Evolutionary conservation across 2,797 vertebrate species (phyloP).

Genomic region (Lepilemur ruficaudatus): DNA sequence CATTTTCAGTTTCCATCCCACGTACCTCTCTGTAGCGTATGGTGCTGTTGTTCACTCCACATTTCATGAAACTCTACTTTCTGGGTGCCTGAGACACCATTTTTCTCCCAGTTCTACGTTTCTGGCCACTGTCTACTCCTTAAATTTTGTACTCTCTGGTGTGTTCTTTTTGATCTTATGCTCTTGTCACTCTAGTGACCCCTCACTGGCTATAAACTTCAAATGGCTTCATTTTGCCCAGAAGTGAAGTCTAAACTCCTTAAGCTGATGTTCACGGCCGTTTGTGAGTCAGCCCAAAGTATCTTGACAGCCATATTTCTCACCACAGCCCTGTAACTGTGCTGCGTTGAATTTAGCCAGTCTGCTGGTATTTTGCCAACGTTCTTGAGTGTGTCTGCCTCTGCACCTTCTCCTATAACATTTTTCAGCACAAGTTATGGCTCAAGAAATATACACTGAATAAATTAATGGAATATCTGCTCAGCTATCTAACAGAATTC

Average conservation of each 20-base stretch:
- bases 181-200: not conserved
- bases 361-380: not conserved
- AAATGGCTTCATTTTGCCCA: not conserved
- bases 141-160: not conserved
- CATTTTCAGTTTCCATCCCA: not conserved
- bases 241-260: not conserved
- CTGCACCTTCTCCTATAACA: not conserved
- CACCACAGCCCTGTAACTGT: not conserved
- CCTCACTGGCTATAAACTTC: not conserved
- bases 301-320: fast-evolving
- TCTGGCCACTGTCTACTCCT: not conserved
- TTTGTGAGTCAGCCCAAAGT: not conserved
- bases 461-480: not conserved
- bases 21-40: not conserved
- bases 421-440: not conserved
- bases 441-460: not conserved
- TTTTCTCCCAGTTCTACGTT: not conserved
- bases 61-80: not conserved
- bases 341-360: not conserved
- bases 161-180: not conserved
- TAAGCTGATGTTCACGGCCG: not conserved
- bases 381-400: not conserved
- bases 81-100: not conserved
- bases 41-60: not conserved
- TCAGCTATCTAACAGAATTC: not conserved